Base-by-base conservation (phyloP, 2,888 invertebrate species). In the Carterocephalus palaemon region DNA sequence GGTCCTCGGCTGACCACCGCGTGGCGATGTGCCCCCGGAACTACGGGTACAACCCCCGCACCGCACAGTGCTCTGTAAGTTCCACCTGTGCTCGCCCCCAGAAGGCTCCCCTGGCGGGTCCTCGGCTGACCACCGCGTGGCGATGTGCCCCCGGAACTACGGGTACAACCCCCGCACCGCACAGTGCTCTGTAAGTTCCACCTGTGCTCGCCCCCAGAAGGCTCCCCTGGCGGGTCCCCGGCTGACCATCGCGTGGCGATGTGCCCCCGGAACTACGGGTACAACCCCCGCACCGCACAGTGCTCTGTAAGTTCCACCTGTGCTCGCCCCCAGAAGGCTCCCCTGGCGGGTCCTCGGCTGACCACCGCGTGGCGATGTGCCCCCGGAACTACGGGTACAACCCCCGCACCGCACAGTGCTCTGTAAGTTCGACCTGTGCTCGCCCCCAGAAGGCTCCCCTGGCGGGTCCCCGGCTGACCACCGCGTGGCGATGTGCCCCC, bases 81-180 rank as follows among this genome's bases (percentile, higher is more conserved):
- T n/a, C n/a, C n/a, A n/a, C n/a, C 65, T 85, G 2, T 87, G 86
- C 58, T 79, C 83, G 0, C 86, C 86, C 0, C 77, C 79, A 0
- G 75, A 74, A 12, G 75, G 71, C 2, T 28, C 72, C 0, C 81
- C 78, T 1, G 70, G 70, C 36, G 83, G 80, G 0, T 67, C 70
- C 54, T 76, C 83, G 13, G 84, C 85, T 0, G 79, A 79, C 29
- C 85, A 76, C 52, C 72, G 81, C 13, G 51, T 60, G 0, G 83
- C 80, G 0, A 47, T 82, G 1, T 87, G 87, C 38, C 85, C 85
- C 0, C 63, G 78, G 47, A 76, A 85, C 51, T 85, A 80, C 40
- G 84, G 70, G 0, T 86, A 80, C 47, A 72, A 85, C 42, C 72
- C 86, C n/a, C n/a, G n/a, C n/a, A n/a, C n/a, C n/a, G n/a, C n/a